Percentiles rank a stretch among this genome's conserved stretches.
Evolutionary conservation across 2,888 invertebrate genomes (phyloP).

Genomic region (Adineta ricciae): DNA sequence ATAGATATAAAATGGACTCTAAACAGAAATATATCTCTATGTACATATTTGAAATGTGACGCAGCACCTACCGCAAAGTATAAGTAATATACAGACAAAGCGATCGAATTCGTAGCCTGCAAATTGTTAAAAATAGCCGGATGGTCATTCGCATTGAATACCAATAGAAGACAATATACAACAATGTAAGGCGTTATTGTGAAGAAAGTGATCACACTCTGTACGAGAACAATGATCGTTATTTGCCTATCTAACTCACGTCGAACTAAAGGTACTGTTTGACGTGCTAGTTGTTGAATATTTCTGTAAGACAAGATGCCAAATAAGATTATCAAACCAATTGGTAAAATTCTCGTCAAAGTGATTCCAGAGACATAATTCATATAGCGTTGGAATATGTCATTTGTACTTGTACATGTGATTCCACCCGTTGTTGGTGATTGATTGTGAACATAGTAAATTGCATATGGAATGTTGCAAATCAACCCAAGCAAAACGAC

Average conservation of each 20-base stretch:
- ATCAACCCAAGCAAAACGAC: background rate
- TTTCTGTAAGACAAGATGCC: background rate
- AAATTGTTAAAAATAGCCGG: background rate
- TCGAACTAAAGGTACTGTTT: background rate
- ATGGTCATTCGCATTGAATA: background rate
- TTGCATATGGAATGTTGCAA: background rate
- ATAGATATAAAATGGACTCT: too few species aligned
- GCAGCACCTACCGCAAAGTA: background rate
- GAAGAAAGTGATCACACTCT: background rate
- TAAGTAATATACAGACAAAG: background rate
- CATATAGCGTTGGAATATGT: background rate
- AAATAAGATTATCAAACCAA: background rate
- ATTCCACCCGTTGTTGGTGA: background rate
- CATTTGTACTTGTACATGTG: background rate
- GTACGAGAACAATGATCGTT: background rate
- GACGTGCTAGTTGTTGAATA: background rate
- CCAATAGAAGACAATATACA: background rate
- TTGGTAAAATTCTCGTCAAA: background rate
- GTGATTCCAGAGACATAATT: background rate
- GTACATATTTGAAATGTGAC: too few species aligned
- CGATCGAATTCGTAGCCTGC: background rate
- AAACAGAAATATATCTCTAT: too few species aligned
- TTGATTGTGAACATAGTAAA: background rate
- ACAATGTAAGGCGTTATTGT: background rate
- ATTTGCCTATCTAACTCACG: background rate